Evolutionary conservation across 2,888 invertebrate genomes (phyloP).

Genomic region (Stegophylla sp.): DNA sequence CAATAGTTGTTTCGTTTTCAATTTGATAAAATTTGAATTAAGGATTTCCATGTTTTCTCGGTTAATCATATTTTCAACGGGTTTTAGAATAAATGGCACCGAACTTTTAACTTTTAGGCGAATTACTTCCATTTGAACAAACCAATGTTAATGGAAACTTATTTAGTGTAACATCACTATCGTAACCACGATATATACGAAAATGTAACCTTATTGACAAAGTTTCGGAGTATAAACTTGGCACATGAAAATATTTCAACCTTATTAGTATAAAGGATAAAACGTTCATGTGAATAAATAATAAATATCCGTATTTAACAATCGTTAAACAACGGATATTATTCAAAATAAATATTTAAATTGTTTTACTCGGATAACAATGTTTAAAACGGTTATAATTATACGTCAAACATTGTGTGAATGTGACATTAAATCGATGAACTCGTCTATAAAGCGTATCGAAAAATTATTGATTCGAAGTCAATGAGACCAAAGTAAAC

Average conservation of each 20-base stretch:
- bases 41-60: slow-evolving; percentile 14
- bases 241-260: slow-evolving; percentile 42
- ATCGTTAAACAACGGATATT: background rate
- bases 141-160: slow-evolving; percentile 45
- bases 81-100: slow-evolving; percentile 34
- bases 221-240: slow-evolving; percentile 50
- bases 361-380: background rate
- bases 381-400: too few relatives aligned
- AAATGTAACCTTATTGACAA: slow-evolving; percentile 50
- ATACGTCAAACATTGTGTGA: too few relatives aligned
- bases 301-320: slow-evolving; percentile 17
- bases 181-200: slow-evolving; percentile 36
- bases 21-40: slow-evolving; percentile 12
- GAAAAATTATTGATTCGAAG: too few relatives aligned
- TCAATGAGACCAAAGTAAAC: too few relatives aligned
- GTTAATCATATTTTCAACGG: slow-evolving; percentile 35
- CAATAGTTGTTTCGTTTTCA: background rate
- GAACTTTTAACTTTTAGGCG: slow-evolving; percentile 45
- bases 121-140: slow-evolving; percentile 53
- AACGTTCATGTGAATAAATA: slow-evolving; percentile 27
- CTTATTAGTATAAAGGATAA: slow-evolving; percentile 32
- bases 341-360: background rate
- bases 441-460: too few relatives aligned
- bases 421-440: too few relatives aligned
- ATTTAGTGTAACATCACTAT: slow-evolving; percentile 29